Base-by-base conservation (phyloP, 2,888 invertebrate species). In the Arge pagana region DNA sequence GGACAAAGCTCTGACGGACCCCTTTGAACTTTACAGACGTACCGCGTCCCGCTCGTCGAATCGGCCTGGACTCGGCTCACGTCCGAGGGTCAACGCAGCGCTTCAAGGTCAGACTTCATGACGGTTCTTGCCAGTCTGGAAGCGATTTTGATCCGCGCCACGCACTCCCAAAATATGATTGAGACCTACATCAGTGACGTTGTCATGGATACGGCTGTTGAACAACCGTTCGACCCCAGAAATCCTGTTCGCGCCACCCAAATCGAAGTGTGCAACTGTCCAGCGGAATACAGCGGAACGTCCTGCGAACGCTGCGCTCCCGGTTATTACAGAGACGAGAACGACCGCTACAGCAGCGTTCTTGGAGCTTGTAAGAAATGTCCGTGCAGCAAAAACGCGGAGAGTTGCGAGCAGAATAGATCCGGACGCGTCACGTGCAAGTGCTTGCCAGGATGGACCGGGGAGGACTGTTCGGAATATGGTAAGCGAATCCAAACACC, bases 261-360 rank as follows among this genome's bases (percentile, higher is more conserved):
- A 51, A 88, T 98, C 41, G 97, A 98, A 81, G 84, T 85, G 36
- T 98, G 96, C 72, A 79, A 83, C 43, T 96, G 96, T 69, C 93
- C 93, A 0, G 67, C 77, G 0, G 94, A 92, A 1, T 93, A 93
- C 67, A 78, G 79, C 7, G 95, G 95, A 49, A 85, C 86, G 0
- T 93, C 93, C 45, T 95, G 95, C 68, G 93, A 95, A 75, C 77
- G 71, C 4, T 93, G 93, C 67, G 77, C 82, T 0, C 70, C 84
- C 0, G 85, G 89, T 8, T 86, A 85, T 73, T 93, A 90, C 73
- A 83, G 87, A 52, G 87, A 90, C 62, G 75, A 76, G 1, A 80
- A 77, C 45, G 81, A 82, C 56, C 70, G 79, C 26, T 70, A 77
- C 4, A 64, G 70, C n/a, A 80, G 80, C 54, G 76, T 80, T 13